phyloP scores from a whole-genome alignment of 2,888 invertebrate species.

The Atrina japonica region DNA sequence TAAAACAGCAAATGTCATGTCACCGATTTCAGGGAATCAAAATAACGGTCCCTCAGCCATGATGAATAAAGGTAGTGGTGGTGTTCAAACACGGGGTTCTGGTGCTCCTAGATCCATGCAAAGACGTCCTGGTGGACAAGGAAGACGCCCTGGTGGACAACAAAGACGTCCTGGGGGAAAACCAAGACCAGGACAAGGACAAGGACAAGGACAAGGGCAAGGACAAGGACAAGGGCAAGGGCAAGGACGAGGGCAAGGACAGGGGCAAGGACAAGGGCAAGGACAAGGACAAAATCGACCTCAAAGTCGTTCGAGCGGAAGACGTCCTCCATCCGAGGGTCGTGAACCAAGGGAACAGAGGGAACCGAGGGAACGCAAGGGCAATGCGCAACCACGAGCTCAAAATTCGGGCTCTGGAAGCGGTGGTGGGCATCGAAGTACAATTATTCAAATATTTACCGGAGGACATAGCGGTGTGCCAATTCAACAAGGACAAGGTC shows the following conservation, averaged over 20 bases:
- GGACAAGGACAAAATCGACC: too few relatives aligned
- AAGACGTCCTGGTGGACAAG: not conserved
- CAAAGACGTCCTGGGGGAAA: not conserved
- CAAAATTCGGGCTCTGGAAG: too few relatives aligned
- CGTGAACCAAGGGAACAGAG: too few relatives aligned
- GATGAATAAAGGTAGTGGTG: not conserved
- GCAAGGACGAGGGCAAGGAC: too few relatives aligned
- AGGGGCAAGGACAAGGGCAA: too few relatives aligned
- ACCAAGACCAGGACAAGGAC: not conserved
- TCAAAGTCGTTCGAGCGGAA: too few relatives aligned
- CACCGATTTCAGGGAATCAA: slow-evolving; percentile 26
- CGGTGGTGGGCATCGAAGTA: too few relatives aligned
- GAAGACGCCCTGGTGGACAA: not conserved
- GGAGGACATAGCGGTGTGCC: not conserved
- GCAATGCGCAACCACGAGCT: too few relatives aligned
- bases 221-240: too few relatives aligned
- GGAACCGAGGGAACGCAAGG: too few relatives aligned
- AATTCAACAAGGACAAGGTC: too few relatives aligned
- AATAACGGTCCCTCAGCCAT: slow-evolving; percentile 22
- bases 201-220: not conserved
- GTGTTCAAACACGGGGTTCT: not conserved
- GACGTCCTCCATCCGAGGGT: too few relatives aligned
- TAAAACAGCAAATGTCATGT: slow-evolving; percentile 38
- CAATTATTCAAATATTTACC: not conserved
- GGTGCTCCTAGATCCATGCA: not conserved